Base-by-base conservation (phyloP, 2,888 invertebrate genomes). In the Synergus umbraculus region DNA sequence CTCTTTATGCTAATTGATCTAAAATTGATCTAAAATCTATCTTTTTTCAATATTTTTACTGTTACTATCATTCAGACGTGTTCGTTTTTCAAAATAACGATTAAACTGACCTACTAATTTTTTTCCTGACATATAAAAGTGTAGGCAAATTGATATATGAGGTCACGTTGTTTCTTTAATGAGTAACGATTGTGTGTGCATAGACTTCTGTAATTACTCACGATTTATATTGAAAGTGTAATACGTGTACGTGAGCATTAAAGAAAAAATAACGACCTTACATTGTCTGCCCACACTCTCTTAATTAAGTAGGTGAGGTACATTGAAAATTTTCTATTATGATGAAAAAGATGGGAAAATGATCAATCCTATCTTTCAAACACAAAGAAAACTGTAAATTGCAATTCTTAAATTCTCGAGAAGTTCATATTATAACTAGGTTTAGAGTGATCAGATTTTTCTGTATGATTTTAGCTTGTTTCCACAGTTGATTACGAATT, bases 101-200 rank as follows among this genome's bases (percentile, higher is more conserved):
- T 54, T 54, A 18, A 29, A 29, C 69, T 73, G 73, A 54, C 73
- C 49, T 73, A 73, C 37, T 73, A 73, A 73, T 54, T 54, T 73
- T 73, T n/a, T 73, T 54, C 37, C 49, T 73, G 73, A 10, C 9
- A 73, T 54, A 46, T 60, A 73, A 73, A 73, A 73, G 73, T 73
- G 49, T 49, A 69, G 49, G 29, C 46, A 69, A 69, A 69, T 49
- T 49, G 69, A 29, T 29, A 69, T 46, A 69, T 29, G 49, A 69
- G 69, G 69, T 69, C 69, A 69, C 69, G 46, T 69, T 69, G 22
- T 66, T 41, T 73, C 73, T 73, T 54, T 29, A 73, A 73, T 73
- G 73, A 73, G 37, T 73, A 73, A 73, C n/a, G 29, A 73, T 73
- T 73, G n/a, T 73, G 37, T 73, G 49, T 73, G 49, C 15, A 73